Evolutionary conservation across 1,140 invertebrate species (phyloP), one percentile per base, ranked within the genome.

Genomic region (Chrysomallon squamiferum): DNA sequence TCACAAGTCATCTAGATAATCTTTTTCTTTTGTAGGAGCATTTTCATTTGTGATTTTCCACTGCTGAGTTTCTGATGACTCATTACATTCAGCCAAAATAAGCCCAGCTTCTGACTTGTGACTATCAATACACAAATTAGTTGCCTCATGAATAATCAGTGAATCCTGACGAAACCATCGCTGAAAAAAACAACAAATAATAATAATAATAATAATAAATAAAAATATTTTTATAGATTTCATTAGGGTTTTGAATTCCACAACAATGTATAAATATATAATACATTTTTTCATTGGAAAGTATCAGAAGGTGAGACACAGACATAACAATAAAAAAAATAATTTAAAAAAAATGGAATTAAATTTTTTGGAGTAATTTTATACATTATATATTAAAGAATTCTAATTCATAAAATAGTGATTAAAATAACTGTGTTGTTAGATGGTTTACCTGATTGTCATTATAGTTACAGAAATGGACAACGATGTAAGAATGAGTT

Each of bases 111-210:
- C 87, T 7, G 65, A 60, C 27, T 68, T 62, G 66, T 87, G 83
- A 27, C 92, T 90, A 84, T 95, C 93, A 32, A 95, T 86, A 80
- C 94, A 96, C 15, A 93, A 88, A 25, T 92, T 90, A 11, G 92
- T 88, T 65, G 89, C 89, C 2, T 88, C 88, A 79, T 94, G 92
- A 15, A 93, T 82, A 4, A 90, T 90, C 11, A 91, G 91, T n/a
- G 84, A 83, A 47, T 90, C 88, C 1, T 90, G 87, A 61, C 91
- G 86, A 54, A 89, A 87, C 93, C 93, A 96, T 61, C 90, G 89
- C 86, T 94, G 77, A 15, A 82, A 68, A 15, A 29, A 25, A 13
- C n/a, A n/a, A n/a, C n/a, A n/a, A n/a, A n/a, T n/a, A n/a, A n/a
- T n/a, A n/a, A n/a, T n/a, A n/a, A n/a, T n/a, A n/a, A n/a, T n/a